phyloP scores from a whole-genome alignment of 2,888 invertebrate genomes.

The Ichneumoninae sp. region DNA sequence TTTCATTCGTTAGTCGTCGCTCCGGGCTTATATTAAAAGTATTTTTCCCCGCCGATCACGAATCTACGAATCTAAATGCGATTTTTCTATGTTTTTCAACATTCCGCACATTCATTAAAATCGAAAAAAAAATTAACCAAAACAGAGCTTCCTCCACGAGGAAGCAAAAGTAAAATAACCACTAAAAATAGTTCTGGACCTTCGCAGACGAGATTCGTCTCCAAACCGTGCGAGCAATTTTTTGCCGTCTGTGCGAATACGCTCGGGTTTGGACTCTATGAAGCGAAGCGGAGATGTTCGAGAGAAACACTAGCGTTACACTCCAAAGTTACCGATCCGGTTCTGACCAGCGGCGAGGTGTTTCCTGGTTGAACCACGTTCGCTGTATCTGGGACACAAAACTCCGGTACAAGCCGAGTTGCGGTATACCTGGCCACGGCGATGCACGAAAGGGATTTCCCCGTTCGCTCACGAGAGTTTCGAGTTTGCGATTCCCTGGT shows the following conservation, averaged over 20 bases:
- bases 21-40: no score
- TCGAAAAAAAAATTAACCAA: no score
- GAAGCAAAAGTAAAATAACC: no score
- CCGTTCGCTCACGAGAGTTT: constrained; percentile 21
- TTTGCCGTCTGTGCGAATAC: not conserved
- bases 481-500: constrained; percentile 61
- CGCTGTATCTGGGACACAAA: constrained; percentile 18
- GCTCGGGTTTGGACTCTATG: not conserved
- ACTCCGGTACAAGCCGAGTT: constrained; percentile 16
- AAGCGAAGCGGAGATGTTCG: constrained; percentile 31
- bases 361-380: constrained; percentile 18
- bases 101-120: no score
- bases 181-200: not conserved
- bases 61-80: no score
- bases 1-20: no score
- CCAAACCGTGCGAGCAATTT: not conserved
- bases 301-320: constrained; percentile 55
- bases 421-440: constrained; percentile 29
- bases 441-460: constrained; percentile 54
- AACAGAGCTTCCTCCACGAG: no score
- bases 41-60: no score
- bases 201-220: not conserved
- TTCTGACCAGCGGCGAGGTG: constrained; percentile 42
- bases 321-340: constrained; percentile 44
- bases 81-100: no score